phyloP scores from a whole-genome alignment of 2,888 invertebrate genomes.

The Theretra japonica region DNA sequence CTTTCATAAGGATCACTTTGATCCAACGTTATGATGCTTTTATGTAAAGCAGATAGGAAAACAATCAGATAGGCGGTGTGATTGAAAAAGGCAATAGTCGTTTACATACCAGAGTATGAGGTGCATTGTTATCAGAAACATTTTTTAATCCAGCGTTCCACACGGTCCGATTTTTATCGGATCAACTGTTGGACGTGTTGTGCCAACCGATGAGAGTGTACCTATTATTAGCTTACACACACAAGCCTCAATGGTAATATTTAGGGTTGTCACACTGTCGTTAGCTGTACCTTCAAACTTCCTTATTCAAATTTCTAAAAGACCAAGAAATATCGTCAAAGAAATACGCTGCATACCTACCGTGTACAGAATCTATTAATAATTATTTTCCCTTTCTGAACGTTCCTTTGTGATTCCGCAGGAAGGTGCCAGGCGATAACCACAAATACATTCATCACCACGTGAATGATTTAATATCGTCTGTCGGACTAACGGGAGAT shows the following conservation, averaged over 20 bases:
- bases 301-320: no score
- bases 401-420: constrained; percentile 35
- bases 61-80: not conserved
- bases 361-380: constrained; percentile 32
- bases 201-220: not conserved
- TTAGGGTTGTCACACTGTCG: no score
- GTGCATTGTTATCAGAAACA: not conserved
- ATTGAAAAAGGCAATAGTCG: not conserved
- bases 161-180: not conserved
- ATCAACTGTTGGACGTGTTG: not conserved
- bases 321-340: not conserved
- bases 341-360: not conserved
- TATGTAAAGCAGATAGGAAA: constrained; percentile 6
- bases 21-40: not conserved
- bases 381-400: constrained; percentile 38
- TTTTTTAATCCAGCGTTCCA: not conserved
- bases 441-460: constrained; percentile 47
- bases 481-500: constrained; percentile 39
- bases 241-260: not conserved
- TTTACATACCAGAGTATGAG: constrained; percentile 1
- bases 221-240: not conserved
- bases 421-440: constrained; percentile 29
- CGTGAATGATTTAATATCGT: constrained; percentile 49
- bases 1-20: constrained; percentile 1
- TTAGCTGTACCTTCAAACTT: no score